phyloP scores from a whole-genome alignment of 2,888 invertebrate genomes.

The Cephus spinipes region DNA sequence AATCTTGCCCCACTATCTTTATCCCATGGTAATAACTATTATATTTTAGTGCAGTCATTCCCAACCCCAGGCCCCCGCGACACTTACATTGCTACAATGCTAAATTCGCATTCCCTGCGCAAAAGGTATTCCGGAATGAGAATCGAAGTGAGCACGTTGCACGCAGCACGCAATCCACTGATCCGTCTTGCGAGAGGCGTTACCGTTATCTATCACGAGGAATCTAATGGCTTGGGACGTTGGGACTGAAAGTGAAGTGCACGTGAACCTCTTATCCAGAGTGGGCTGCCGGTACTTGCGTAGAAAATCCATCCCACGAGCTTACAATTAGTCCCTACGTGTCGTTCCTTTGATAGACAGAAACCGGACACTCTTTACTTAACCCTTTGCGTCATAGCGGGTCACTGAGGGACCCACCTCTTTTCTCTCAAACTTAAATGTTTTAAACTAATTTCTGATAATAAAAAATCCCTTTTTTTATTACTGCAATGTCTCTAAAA shows the following conservation, averaged over 20 bases:
- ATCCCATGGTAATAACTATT: background rate
- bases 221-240: constrained; percentile 37
- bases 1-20: background rate
- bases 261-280: constrained; percentile 51
- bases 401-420: no score
- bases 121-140: constrained; percentile 9
- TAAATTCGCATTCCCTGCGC: background rate
- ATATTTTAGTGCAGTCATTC: background rate
- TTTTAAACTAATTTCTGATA: no score
- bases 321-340: background rate
- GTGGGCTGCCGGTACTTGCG: background rate
- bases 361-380: background rate
- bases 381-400: no score
- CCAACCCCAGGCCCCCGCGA: background rate
- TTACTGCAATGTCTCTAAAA: no score
- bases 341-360: background rate
- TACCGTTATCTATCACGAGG: constrained; percentile 54
- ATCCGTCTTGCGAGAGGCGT: constrained; percentile 64
- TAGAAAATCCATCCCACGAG: background rate
- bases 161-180: constrained; percentile 61
- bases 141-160: constrained; percentile 42
- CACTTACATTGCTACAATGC: background rate
- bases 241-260: constrained; percentile 51
- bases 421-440: no score
- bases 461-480: no score